Evolutionary conservation across 2,888 invertebrate species (phyloP).

Genomic region (Craniophora ligustri): DNA sequence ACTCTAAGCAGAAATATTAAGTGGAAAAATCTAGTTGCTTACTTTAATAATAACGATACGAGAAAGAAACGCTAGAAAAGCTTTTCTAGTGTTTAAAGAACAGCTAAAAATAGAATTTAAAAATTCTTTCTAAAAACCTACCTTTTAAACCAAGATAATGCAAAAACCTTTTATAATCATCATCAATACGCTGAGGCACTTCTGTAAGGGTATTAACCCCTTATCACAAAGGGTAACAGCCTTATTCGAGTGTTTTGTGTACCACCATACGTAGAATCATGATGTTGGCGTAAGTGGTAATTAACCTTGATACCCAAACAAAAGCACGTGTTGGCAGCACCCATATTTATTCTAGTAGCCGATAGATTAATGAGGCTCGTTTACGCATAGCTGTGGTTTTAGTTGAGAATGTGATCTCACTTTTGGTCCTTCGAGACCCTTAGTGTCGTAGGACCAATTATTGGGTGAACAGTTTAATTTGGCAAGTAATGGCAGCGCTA

Average conservation of each 20-base stretch:
- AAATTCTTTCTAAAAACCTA: too few species aligned
- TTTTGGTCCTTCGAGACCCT: background rate
- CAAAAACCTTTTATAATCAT: too few species aligned
- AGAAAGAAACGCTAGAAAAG: too few species aligned
- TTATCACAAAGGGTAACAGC: constrained; percentile 41
- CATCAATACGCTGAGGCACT: too few species aligned
- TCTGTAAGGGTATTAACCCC: constrained; percentile 33
- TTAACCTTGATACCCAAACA: constrained; percentile 54
- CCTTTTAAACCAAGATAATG: too few species aligned
- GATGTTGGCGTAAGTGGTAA: constrained; percentile 43
- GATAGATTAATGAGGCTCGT: background rate
- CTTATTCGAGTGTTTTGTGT: constrained; percentile 46
- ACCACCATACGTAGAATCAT: constrained; percentile 31
- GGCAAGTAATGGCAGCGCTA: background rate
- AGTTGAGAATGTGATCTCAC: background rate
- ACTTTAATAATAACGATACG: too few species aligned
- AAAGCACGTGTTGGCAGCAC: constrained; percentile 11
- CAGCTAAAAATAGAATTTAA: too few species aligned
- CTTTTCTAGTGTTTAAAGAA: too few species aligned
- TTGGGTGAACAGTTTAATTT: background rate
- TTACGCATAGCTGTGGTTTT: background rate
- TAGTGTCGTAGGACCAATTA: constrained; percentile 7
- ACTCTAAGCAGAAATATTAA: too few species aligned
- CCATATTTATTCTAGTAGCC: constrained; percentile 32
- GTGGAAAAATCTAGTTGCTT: too few species aligned